Conservation (phyloP, 2,888 invertebrate genomes). For the Synergus itoensis region DNA sequence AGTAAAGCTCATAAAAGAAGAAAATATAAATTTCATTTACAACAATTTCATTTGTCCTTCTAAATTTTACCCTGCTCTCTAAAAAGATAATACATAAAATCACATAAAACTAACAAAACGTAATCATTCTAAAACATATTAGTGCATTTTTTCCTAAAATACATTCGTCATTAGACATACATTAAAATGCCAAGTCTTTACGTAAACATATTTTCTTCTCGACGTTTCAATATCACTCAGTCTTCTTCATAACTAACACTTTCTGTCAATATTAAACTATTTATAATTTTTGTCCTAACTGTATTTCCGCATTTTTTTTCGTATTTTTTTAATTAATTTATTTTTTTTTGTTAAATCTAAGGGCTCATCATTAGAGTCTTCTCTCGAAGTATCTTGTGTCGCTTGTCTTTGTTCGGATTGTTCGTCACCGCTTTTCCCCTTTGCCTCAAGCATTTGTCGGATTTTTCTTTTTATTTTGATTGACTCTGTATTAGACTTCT, state of each 20-base stretch:
- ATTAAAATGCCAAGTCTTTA: not conserved
- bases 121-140: not conserved
- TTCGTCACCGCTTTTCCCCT: no score
- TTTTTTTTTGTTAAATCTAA: no score
- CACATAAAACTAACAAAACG: not conserved
- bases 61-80: not conserved
- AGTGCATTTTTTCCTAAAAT: not conserved
- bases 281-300: no score
- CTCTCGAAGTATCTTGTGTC: no score
- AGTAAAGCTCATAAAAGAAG: not conserved
- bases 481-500: no score
- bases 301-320: no score
- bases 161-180: not conserved
- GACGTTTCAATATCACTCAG: not conserved
- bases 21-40: constrained; percentile 6
- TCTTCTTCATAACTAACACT: not conserved
- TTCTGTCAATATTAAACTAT: not conserved
- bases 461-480: no score
- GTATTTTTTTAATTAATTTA: no score
- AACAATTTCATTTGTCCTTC: not conserved
- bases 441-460: no score
- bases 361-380: no score
- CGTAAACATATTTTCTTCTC: not conserved
- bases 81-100: not conserved
- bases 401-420: no score